phyloP scores from a whole-genome alignment of 2,797 vertebrate species.

The Pangasius mekongensis region DNA sequence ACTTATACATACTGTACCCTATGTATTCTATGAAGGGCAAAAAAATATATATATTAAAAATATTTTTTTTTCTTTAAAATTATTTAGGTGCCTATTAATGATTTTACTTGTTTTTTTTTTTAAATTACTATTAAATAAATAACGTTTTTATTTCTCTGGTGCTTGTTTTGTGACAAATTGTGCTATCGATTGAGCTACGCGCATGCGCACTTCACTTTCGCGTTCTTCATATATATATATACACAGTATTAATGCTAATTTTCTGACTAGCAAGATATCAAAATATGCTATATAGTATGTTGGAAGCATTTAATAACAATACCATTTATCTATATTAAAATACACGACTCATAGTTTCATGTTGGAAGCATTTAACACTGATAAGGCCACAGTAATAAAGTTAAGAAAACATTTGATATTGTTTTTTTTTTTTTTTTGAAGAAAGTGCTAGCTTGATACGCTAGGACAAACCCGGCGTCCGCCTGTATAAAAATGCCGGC shows the following conservation, averaged over 20 bases:
- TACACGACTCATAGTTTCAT: neutral
- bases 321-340: neutral
- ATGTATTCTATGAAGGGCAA: neutral
- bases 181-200: neutral
- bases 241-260: neutral
- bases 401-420: neutral
- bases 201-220: neutral
- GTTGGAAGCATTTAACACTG: neutral
- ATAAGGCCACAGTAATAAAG: neutral
- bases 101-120: neutral
- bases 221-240: neutral
- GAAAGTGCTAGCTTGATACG: no score
- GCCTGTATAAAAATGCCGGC: conserved; percentile 69
- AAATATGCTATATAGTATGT: neutral
- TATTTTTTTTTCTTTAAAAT: neutral
- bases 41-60: neutral
- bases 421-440: neutral
- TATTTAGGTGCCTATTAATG: no score
- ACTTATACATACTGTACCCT: neutral
- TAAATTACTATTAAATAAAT: neutral
- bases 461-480: conserved; percentile 35
- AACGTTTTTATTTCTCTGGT: neutral
- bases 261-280: neutral
- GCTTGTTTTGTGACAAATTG: neutral
- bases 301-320: neutral